Percentiles rank a stretch among this genome's conserved stretches.
Conservation (phyloP, 1,140 invertebrate species). For the Orussus abietinus region DNA sequence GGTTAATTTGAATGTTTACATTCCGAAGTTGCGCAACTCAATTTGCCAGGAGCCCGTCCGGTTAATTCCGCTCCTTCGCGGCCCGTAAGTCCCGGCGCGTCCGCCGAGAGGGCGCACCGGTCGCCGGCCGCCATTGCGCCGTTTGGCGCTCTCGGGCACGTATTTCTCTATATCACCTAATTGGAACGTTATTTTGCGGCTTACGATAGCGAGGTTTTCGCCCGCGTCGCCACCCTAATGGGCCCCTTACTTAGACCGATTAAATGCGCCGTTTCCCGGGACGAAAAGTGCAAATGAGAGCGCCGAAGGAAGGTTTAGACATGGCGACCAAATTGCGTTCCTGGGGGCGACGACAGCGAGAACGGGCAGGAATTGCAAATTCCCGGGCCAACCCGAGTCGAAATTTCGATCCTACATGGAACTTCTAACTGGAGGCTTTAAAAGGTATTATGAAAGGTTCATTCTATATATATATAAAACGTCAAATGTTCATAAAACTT, state of each 20-base stretch:
- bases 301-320: too few relatives aligned
- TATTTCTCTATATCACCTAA: constrained; percentile 18
- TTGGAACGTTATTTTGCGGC: constrained; percentile 22
- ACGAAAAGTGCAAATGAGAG: constrained; percentile 19
- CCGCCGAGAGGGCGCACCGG: constrained; percentile 15
- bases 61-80: constrained; percentile 39
- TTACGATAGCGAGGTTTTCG: constrained; percentile 8
- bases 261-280: neutral
- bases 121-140: constrained; percentile 13
- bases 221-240: neutral
- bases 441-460: too few relatives aligned
- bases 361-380: too few relatives aligned
- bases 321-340: too few relatives aligned
- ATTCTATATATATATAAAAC: too few relatives aligned
- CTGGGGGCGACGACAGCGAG: too few relatives aligned
- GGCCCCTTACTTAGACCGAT: neutral
- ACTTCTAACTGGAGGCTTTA: too few relatives aligned
- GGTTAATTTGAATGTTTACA: constrained; percentile 53
- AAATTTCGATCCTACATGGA: too few relatives aligned
- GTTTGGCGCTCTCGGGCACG: constrained; percentile 14
- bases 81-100: constrained; percentile 13
- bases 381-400: too few relatives aligned
- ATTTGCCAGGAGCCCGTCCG: constrained; percentile 42
- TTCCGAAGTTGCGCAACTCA: constrained; percentile 44
- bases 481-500: too few relatives aligned